Base-by-base conservation (phyloP, 2,113 vertebrate genomes). In the Pelvicachromis taeniatus region DNA sequence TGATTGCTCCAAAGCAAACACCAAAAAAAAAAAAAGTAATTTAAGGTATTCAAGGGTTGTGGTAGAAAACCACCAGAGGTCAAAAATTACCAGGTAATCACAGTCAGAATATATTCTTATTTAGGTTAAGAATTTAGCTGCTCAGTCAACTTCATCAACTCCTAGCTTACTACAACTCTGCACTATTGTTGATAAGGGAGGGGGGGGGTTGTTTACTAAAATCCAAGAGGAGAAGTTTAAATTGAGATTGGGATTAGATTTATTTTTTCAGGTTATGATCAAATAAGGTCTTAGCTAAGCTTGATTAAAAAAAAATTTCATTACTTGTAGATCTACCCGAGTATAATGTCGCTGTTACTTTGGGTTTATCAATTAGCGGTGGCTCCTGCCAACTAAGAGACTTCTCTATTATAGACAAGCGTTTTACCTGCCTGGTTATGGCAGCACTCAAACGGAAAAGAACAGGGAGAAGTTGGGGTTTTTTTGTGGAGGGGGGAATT, bases 401-500 rank as follows among this genome's bases (percentile, higher is more conserved):
- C 21, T 19, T 55, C 42, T n/a, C 10, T 63, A 5, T 81, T 58
- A 82, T 11, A 80, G 50, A 84, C 3, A 2, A 52, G 80, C 19
- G 14, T 35, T 53, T 88, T 40, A 61, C 55, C 77, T 77, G 48
- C 26, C 87, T 83, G 81, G 35, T 93, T 84, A 86, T 92, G 77
- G 33, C 58, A 73, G 83, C 68, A 52, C 50, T 56, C 82, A 42
- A 82, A 86, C 17, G 38, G 48, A 84, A 70, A 77, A 79, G 77
- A 91, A 81, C 70, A 56, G 56, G 35, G 35, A 54, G 84, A 81
- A 63, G 81, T 80, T 90, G 38, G 29, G 31, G 59, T 38, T 63
- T 38, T 63, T 63, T 35, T 63, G 59, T 63, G 19, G 33, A n/a
- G 63, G 38, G 70, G 45, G 81, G 85, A 45, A 19, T 38, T 83